Conservation (phyloP, 2,113 vertebrate species). For the Lichenostomus cassidix region DNA sequence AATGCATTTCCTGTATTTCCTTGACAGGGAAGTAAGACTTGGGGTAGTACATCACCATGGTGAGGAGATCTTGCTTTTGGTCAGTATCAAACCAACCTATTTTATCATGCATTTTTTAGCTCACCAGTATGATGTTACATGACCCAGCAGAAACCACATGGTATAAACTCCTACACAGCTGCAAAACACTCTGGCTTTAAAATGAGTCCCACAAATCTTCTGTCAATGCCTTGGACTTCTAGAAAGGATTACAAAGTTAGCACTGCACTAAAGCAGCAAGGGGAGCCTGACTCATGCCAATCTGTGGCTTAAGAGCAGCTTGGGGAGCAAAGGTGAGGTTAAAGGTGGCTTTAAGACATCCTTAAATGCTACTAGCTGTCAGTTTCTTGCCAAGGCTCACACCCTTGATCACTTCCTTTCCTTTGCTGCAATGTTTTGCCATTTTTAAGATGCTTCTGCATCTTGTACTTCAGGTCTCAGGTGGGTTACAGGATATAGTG, state of each 20-base stretch:
- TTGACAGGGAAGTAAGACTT: background rate
- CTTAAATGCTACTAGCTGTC: background rate
- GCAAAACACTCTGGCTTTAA: background rate
- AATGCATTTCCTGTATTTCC: background rate
- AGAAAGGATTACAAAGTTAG: background rate
- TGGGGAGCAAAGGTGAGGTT: background rate
- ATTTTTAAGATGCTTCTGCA: background rate
- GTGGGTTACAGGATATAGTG: background rate
- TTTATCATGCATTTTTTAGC: background rate
- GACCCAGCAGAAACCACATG: conserved; percentile 12
- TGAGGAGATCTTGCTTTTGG: background rate
- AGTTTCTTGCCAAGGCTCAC: background rate
- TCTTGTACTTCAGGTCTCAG: background rate
- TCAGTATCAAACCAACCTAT: background rate
- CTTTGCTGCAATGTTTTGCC: background rate
- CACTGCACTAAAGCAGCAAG: background rate
- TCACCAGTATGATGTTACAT: background rate
- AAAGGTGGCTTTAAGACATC: background rate
- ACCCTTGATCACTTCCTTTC: background rate
- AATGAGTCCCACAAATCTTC: background rate
- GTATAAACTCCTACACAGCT: background rate
- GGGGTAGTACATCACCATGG: background rate
- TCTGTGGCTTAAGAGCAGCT: background rate
- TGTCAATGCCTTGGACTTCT: background rate
- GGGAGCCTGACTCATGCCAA: background rate